phyloP scores from a whole-genome alignment of 2,113 vertebrate species.

The Calypte anna region DNA sequence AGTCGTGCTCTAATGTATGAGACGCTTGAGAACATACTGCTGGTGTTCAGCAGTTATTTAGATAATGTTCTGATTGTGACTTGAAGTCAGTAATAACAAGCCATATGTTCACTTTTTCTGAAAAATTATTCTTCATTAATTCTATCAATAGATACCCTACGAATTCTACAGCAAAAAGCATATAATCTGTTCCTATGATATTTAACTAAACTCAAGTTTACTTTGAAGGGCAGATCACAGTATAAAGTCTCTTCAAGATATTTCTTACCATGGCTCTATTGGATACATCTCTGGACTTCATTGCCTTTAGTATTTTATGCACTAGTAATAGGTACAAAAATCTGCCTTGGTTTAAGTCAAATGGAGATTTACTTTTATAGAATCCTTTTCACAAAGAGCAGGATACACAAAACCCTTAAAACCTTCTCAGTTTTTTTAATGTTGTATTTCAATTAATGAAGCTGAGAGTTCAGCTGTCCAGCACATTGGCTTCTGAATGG shows the following conservation, averaged over 20 bases:
- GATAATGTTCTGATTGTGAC: constrained; percentile 42
- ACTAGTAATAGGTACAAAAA: not conserved
- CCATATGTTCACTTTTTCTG: constrained; percentile 58
- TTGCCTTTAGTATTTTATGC: not conserved
- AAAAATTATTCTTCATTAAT: constrained; percentile 56
- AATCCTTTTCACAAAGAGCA: not conserved
- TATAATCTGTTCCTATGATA: not conserved
- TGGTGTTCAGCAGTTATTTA: constrained; percentile 33
- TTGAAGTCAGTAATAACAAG: constrained; percentile 59
- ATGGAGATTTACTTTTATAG: not conserved
- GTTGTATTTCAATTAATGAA: not conserved
- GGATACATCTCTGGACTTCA: not conserved
- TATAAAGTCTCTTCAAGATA: not conserved
- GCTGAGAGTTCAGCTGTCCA: not conserved
- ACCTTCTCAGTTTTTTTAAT: not conserved
- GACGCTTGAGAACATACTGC: constrained; percentile 44
- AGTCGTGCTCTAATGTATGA: constrained; percentile 42
- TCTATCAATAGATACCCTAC: not conserved
- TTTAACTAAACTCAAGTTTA: constrained; percentile 34
- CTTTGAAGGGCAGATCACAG: constrained; percentile 34
- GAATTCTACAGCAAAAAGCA: constrained; percentile 21
- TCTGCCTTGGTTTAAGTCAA: not conserved
- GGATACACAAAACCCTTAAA: not conserved
- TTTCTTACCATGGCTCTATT: not conserved
- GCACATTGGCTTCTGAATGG: not conserved